Evolutionary conservation across 1,140 invertebrate genomes (phyloP), one percentile per base, ranked within the genome.

Genomic region (Phymorhynchus buccinoides): DNA sequence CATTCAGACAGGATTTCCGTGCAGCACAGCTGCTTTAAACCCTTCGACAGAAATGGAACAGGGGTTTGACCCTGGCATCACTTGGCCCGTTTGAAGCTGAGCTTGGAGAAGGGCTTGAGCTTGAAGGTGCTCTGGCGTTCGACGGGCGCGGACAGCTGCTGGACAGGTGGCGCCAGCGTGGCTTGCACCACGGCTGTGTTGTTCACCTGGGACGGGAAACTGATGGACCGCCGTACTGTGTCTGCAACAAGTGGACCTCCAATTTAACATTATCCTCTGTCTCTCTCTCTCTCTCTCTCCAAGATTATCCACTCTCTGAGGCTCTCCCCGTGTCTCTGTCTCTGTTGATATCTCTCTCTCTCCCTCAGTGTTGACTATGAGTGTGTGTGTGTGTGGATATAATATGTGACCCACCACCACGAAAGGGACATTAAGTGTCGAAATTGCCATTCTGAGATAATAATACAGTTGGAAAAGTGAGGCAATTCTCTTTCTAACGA

Each of bases 181-280:
- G 85, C 84, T 41, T 85, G 78, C 48, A 86, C 85, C 7, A 80
- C 30, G 18, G 80, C 30, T 12, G 87, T 79, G 81, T 84, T 88
- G 81, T 85, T 88, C 52, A 88, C 87, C 77, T 86, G 87, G 37
- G 87, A 86, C 71, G 87, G 87, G 48, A 88, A 88, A 66, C 87
- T 88, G 83, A 88, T 88, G 32, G 87, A 88, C 32, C 86, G 71
- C 22, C 83, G 85, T 22, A 88, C 77, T 16, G 84, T 85, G 52
- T 88, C 87, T 88, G 81, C 37, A 83, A 80, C 22, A 83, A 0
- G 79, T 14, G 66, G 37, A n/a, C n/a, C n/a, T n/a, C n/a, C n/a
- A n/a, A n/a, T n/a, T n/a, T n/a, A n/a, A n/a, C n/a, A n/a, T n/a
- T n/a, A n/a, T n/a, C n/a, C n/a, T n/a, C n/a, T n/a, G n/a, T n/a